phyloP scores from a whole-genome alignment of 37 sponge, comb jelly and placozoan genomes.

The Oscarella lobularis region DNA sequence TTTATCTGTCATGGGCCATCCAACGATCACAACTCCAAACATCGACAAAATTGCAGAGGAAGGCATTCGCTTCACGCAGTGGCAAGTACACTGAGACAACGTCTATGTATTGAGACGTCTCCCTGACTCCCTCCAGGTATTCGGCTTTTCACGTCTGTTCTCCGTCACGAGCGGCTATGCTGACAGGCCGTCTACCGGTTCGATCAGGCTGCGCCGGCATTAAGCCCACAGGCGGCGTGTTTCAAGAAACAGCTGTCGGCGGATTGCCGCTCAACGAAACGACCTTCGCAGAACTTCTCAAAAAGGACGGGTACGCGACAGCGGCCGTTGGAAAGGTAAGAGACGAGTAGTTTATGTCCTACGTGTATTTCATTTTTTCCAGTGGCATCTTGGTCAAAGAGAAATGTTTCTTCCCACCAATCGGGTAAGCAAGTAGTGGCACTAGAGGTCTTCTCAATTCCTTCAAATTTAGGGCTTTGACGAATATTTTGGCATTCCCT shows the following conservation, averaged over 20 bases:
- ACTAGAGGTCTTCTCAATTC: background rate
- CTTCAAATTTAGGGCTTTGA: constrained; percentile 1
- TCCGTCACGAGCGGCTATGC: constrained; percentile 7
- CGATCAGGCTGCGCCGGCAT: background rate
- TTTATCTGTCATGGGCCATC: no score
- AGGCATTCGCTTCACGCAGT: no score
- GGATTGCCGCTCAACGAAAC: constrained; percentile 4
- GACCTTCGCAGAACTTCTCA: background rate
- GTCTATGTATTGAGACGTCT: no score
- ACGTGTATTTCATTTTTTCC: background rate
- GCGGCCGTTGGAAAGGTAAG: constrained; percentile 6
- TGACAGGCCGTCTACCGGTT: constrained; percentile 4
- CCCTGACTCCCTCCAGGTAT: background rate
- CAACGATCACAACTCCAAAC: no score
- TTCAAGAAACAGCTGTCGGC: background rate
- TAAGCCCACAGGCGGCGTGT: background rate
- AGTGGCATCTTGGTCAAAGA: constrained; percentile 10
- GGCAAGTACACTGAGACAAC: no score
- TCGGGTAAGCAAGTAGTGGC: background rate
- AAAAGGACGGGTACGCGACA: background rate
- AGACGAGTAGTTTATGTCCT: background rate
- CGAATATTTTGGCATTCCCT: constrained; percentile 8
- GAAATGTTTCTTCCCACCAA: background rate
- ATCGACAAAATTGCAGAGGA: no score
- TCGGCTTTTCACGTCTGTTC: constrained; percentile 8